Conservation (phyloP, 1,140 invertebrate genomes). For the Antheraea mylitta region DNA sequence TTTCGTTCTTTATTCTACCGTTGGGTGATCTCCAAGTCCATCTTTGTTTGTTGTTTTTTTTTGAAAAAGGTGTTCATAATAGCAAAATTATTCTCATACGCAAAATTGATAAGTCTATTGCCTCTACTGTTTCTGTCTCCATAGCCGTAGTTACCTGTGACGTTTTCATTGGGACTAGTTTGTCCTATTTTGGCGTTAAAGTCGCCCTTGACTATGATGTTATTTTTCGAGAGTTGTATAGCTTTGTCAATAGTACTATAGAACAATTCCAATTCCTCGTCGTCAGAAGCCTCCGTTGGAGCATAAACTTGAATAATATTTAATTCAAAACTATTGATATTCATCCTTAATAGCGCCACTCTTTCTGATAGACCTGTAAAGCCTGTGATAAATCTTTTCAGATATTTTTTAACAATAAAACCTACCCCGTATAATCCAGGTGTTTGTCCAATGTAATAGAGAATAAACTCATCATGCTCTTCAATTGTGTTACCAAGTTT, state of each 20-base stretch:
- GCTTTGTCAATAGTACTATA: constrained; percentile 28
- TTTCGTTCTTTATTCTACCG: constrained; percentile 24
- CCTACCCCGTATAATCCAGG: constrained; percentile 15
- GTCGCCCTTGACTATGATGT: constrained; percentile 29
- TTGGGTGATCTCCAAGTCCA: constrained; percentile 30
- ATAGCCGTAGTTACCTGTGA: constrained; percentile 20
- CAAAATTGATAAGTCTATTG: constrained; percentile 26
- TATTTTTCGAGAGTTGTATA: constrained; percentile 21
- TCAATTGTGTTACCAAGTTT: constrained; percentile 13
- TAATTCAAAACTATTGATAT: constrained; percentile 22
- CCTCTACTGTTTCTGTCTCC: constrained; percentile 25
- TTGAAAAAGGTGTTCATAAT: constrained; percentile 31
- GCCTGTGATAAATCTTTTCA: constrained; percentile 16
- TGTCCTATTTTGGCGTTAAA: constrained; percentile 23
- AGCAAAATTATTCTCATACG: constrained; percentile 25
- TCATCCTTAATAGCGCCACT: constrained; percentile 24
- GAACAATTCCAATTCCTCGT: constrained; percentile 28
- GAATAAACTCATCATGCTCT: constrained; percentile 14
- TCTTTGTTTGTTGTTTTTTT: constrained; percentile 26
- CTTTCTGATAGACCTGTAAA: constrained; percentile 27
- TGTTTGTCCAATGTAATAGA: constrained; percentile 16
- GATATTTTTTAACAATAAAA: constrained; percentile 14
- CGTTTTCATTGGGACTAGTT: constrained; percentile 15
- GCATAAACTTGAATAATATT: constrained; percentile 30
- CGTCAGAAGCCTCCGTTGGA: constrained; percentile 22